phyloP scores from a whole-genome alignment of 2,113 vertebrate genomes.

The Pterophyllum scalare region DNA sequence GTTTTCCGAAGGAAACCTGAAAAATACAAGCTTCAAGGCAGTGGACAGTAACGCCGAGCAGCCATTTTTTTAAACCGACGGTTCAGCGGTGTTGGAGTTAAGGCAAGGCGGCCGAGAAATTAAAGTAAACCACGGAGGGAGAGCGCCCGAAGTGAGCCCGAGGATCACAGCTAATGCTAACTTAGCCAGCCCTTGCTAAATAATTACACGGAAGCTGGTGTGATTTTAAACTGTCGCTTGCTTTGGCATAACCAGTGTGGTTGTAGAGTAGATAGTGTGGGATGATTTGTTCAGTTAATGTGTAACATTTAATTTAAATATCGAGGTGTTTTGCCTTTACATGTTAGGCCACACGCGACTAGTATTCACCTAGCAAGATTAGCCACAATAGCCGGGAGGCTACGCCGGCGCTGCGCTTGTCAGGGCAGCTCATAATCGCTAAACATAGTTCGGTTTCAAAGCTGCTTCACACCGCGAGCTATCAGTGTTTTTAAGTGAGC shows the following conservation, averaged over 20 bases:
- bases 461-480: slow-evolving; percentile 20
- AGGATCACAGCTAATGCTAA: slow-evolving; percentile 76
- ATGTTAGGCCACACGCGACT: slow-evolving; percentile 71
- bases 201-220: slow-evolving; percentile 63
- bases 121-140: slow-evolving; percentile 68
- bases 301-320: slow-evolving; percentile 27
- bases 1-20: slow-evolving; percentile 75
- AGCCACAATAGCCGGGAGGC: slow-evolving; percentile 67
- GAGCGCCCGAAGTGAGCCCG: slow-evolving; percentile 68
- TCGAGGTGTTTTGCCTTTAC: slow-evolving; percentile 23
- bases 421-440: slow-evolving; percentile 40
- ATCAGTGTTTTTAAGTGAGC: slow-evolving; percentile 51
- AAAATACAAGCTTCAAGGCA: slow-evolving; percentile 44
- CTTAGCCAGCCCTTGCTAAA: slow-evolving; percentile 56
- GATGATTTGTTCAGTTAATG: slow-evolving; percentile 9
- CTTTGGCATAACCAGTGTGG: slow-evolving; percentile 38
- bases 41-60: slow-evolving; percentile 62
- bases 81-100: slow-evolving; percentile 45
- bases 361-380: slow-evolving; percentile 53
- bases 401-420: slow-evolving; percentile 57
- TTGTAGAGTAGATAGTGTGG: slow-evolving; percentile 14
- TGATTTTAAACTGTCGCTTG: slow-evolving; percentile 28
- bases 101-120: slow-evolving; percentile 49
- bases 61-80: slow-evolving; percentile 38
- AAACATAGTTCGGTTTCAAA: slow-evolving; percentile 42